These are phyloP conservation scores for Papilio xuthus DNA, from an alignment of 1,140 invertebrate genomes.

Conservation along the genomic window DNA sequence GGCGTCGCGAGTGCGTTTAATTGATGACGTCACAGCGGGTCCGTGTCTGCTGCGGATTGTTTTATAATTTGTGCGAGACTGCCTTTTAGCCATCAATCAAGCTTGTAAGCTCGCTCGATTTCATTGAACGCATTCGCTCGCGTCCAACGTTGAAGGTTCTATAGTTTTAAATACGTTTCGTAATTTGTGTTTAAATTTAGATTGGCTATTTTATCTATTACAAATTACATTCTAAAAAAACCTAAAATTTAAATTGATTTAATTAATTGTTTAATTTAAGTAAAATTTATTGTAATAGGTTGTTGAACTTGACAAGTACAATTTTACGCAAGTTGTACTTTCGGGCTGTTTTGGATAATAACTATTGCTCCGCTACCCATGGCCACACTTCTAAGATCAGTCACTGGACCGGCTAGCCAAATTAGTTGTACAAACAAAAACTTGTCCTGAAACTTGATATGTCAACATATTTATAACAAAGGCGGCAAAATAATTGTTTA, in stretches of 20 bases:
- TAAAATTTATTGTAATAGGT: neutral
- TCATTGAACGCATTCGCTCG: conserved; percentile 43
- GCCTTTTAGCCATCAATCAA: conserved; percentile 73
- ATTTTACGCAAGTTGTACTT: neutral
- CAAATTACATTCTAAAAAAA: neutral
- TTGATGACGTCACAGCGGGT: conserved; percentile 53
- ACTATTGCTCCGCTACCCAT: neutral
- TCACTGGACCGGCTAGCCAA: neutral
- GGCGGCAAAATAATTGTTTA: conserved; percentile 8
- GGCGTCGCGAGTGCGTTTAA: conserved; percentile 45
- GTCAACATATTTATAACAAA: neutral
- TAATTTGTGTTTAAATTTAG: conserved; percentile 32
- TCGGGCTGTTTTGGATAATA: neutral
- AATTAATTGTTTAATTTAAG: too few relatives aligned
- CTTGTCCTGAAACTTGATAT: neutral
- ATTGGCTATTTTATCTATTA: neutral
- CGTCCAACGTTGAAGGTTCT: conserved; percentile 40
- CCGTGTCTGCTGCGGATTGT: conserved; percentile 49
- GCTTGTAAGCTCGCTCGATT: conserved; percentile 56
- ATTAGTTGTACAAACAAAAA: neutral
- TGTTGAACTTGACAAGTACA: too few relatives aligned
- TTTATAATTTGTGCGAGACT: conserved; percentile 65
- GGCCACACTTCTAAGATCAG: neutral
- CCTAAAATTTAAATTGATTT: too few relatives aligned
- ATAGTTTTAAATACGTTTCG: conserved; percentile 43